These are phyloP conservation scores for human (Homo sapiens) DNA, from an alignment of 2,113 vertebrate genomes.

Conservation along the genomic window GRCh38 chr4:126057501-126058000, in stretches of 20 bases:
- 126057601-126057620: not conserved
- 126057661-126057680: conserved; percentile 22
- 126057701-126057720: not conserved
- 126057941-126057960: not conserved
- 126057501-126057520: not conserved
- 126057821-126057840: not conserved
- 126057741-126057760: not conserved
- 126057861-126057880: not conserved
- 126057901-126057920: not conserved
- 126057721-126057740: not conserved
- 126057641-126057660: not conserved
- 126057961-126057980: not conserved
- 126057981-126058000: not conserved
- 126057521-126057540: not conserved
- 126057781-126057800: not conserved
- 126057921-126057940: not conserved
- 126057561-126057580: not conserved
- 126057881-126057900: not conserved
- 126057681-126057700: not conserved
- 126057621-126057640: not conserved
- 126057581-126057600: not conserved
- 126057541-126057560: not conserved
- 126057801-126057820: not conserved
- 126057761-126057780: not conserved
- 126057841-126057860: not conserved